A percentile compares a stretch with the other conserved stretches of the same genome.
Conservation (phyloP, 2,888 invertebrate genomes). For the Acrobasis repandana region DNA sequence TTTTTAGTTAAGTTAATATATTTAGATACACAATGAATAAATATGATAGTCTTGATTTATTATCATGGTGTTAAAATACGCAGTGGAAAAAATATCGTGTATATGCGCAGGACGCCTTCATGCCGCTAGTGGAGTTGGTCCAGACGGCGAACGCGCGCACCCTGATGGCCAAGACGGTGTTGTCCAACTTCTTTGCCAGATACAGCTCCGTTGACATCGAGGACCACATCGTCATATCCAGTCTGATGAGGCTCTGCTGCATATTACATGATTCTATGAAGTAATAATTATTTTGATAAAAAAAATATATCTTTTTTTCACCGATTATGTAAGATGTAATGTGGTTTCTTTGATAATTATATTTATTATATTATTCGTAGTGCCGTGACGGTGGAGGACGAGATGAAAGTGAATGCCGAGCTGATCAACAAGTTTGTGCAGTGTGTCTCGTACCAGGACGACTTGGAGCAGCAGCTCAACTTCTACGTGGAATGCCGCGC, state of each 20-base stretch:
- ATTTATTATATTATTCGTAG: no score
- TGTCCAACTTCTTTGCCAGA: conserved; percentile 84
- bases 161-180: conserved; percentile 91
- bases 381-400: conserved; percentile 96
- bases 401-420: conserved; percentile 92
- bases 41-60: no score
- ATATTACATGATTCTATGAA: conserved; percentile 97
- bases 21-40: no score
- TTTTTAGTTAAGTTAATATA: no score
- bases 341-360: no score
- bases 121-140: conserved; percentile 94
- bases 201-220: conserved; percentile 80
- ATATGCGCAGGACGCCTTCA: conserved; percentile 89
- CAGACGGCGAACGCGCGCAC: conserved; percentile 92
- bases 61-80: no score
- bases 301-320: neutral
- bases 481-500: conserved; percentile 97
- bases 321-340: no score
- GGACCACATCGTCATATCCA: conserved; percentile 94
- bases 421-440: conserved; percentile 91
- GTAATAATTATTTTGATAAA: conserved; percentile 46
- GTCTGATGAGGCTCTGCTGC: conserved; percentile 93
- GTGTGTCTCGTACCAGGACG: conserved; percentile 91
- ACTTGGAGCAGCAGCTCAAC: conserved; percentile 95
- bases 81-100: no score